Evolutionary conservation across 2,113 vertebrate genomes (phyloP).

Genomic region (Sakesphorus luctuosus): DNA sequence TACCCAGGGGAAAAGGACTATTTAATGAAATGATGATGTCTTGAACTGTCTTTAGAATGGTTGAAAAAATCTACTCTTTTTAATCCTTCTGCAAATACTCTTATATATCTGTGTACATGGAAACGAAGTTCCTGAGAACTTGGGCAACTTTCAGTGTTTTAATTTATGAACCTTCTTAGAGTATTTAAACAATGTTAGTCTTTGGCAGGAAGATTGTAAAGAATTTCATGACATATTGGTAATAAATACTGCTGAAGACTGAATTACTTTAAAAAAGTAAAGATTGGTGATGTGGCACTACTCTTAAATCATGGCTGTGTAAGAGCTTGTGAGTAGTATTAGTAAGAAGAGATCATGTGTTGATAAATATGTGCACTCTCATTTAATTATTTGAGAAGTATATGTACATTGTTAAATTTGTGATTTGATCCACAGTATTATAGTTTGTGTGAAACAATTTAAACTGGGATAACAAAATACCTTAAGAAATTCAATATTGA

Average conservation of each 20-base stretch:
- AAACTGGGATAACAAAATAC: not conserved
- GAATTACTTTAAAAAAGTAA: not conserved
- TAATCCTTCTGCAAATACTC: not conserved
- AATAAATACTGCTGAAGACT: not conserved
- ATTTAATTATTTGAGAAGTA: not conserved
- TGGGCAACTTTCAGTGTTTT: not conserved
- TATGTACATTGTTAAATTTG: accelerated
- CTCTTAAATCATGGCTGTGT: not conserved
- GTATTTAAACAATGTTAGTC: not conserved
- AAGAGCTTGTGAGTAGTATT: not conserved
- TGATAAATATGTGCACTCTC: not conserved
- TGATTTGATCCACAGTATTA: not conserved
- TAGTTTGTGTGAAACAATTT: not conserved
- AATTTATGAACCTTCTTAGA: not conserved
- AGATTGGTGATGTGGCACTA: not conserved
- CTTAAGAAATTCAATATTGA: not conserved
- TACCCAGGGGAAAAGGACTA: not conserved
- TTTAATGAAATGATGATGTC: conserved; percentile 9
- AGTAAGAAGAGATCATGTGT: not conserved
- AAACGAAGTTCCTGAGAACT: not conserved
- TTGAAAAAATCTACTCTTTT: not conserved
- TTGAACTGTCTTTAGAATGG: conserved; percentile 21
- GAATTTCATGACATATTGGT: not conserved
- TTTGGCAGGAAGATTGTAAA: not conserved
- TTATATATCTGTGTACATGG: not conserved